Conservation (phyloP, 2,797 vertebrate genomes). For the Urophycis tenuis region DNA sequence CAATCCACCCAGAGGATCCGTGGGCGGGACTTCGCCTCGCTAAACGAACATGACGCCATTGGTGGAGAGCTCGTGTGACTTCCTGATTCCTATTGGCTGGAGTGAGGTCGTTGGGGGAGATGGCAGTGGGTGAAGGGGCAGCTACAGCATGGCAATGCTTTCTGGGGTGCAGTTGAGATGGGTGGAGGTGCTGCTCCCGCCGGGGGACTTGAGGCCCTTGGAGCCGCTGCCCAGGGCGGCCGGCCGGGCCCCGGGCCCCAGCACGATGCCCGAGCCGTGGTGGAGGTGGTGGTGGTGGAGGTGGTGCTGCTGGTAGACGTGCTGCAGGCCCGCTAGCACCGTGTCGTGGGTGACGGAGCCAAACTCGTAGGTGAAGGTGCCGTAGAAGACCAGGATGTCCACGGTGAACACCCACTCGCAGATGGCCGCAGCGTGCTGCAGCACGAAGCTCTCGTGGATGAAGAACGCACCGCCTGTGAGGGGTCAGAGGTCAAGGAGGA, state of each 20-base stretch:
- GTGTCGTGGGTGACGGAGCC: slow-evolving; percentile 91
- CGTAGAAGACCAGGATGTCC: slow-evolving; percentile 91
- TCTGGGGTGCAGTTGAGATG: slow-evolving; percentile 86
- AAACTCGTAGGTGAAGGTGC: slow-evolving; percentile 96
- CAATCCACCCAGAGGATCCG: background rate
- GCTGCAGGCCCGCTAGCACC: slow-evolving; percentile 81
- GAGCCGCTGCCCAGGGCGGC: slow-evolving; percentile 59
- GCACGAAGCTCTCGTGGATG: slow-evolving; percentile 85
- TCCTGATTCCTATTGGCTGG: background rate
- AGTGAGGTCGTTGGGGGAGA: background rate
- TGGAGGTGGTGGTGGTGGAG: slow-evolving; percentile 33
- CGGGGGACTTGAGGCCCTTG: slow-evolving; percentile 82
- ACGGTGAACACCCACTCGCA: slow-evolving; percentile 97
- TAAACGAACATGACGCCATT: background rate
- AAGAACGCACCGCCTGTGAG: slow-evolving; percentile 85
- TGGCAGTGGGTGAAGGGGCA: slow-evolving; percentile 3
- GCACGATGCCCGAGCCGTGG: slow-evolving; percentile 62
- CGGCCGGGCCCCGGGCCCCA: slow-evolving; percentile 59
- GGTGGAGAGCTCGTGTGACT: background rate
- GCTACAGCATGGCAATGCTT: slow-evolving; percentile 85
- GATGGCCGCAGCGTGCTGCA: slow-evolving; percentile 91
- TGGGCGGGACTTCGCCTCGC: background rate
- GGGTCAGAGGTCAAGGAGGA: slow-evolving; percentile 50
- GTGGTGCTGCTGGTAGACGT: slow-evolving; percentile 55
- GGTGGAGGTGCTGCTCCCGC: slow-evolving; percentile 81